These are phyloP conservation scores for Bombus waltoni DNA, from an alignment of 1,140 invertebrate species.

Conservation along the genomic window DNA sequence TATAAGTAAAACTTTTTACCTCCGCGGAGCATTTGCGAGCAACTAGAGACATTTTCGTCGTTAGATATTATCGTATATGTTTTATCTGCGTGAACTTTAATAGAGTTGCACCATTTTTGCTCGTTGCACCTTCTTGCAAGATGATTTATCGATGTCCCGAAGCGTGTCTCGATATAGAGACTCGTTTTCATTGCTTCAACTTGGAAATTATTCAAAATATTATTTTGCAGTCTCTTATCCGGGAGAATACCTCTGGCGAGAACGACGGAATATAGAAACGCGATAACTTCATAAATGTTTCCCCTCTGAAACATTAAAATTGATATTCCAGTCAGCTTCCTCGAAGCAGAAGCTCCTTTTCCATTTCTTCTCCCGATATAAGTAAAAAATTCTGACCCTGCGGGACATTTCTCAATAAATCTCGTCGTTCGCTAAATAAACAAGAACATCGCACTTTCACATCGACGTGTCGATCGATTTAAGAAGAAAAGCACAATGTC, in stretches of 20 bases:
- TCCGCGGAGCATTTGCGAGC: neutral
- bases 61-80: too few relatives aligned
- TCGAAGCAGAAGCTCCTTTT: too few relatives aligned
- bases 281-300: slow-evolving; percentile 1
- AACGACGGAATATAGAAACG: neutral
- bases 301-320: neutral
- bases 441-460: neutral
- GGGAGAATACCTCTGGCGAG: neutral
- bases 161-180: too few relatives aligned
- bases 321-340: neutral
- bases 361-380: neutral
- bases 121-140: neutral
- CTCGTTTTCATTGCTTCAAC: too few relatives aligned
- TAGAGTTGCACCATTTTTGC: neutral
- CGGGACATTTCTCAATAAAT: too few relatives aligned
- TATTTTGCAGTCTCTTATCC: too few relatives aligned
- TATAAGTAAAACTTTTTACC: neutral
- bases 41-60: neutral
- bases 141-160: neutral
- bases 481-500: neutral
- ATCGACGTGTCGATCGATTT: neutral
- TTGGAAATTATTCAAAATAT: neutral
- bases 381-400: neutral
- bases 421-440: neutral
- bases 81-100: neutral